Evolutionary conservation across 2,797 vertebrate genomes (phyloP).

Genomic region (Hyperoplus immaculatus): DNA sequence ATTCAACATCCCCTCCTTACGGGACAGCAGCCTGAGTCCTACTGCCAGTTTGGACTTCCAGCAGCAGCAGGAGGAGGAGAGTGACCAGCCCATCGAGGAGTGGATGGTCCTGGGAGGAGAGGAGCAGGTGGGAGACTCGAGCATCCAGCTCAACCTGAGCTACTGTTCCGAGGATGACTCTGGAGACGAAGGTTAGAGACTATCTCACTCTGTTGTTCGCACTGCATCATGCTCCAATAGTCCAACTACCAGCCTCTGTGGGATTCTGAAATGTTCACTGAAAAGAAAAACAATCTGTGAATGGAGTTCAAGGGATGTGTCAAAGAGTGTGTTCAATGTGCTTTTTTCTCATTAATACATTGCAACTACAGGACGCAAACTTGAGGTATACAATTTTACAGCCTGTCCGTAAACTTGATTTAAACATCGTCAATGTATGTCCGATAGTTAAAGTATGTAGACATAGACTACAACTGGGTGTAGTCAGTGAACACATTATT

Average conservation of each 20-base stretch:
- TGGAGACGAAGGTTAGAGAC: conserved; percentile 62
- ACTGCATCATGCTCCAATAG: background rate
- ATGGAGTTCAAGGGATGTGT: background rate
- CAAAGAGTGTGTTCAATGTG: background rate
- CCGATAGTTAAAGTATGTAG: no score
- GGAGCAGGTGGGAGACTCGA: conserved; percentile 84
- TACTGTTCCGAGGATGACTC: conserved; percentile 70
- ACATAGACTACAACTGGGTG: background rate
- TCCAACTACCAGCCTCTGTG: background rate
- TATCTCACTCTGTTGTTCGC: background rate
- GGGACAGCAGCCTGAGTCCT: conserved; percentile 5
- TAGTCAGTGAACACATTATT: background rate
- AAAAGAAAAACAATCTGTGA: conserved; percentile 2
- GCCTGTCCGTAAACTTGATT: background rate
- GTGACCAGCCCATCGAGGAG: conserved; percentile 85
- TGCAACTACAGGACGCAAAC: background rate
- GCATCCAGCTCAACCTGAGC: conserved; percentile 90
- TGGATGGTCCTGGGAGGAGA: conserved; percentile 91
- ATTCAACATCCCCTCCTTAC: conserved; percentile 44
- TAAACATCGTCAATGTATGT: background rate
- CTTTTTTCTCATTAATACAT: no score
- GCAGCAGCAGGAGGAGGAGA: conserved; percentile 43
- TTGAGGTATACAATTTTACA: background rate
- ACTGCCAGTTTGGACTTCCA: conserved; percentile 10
- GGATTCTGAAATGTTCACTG: background rate